These are phyloP conservation scores for Psilanteris sp. DNA, from an alignment of 1,140 invertebrate genomes.

Conservation along the genomic window DNA sequence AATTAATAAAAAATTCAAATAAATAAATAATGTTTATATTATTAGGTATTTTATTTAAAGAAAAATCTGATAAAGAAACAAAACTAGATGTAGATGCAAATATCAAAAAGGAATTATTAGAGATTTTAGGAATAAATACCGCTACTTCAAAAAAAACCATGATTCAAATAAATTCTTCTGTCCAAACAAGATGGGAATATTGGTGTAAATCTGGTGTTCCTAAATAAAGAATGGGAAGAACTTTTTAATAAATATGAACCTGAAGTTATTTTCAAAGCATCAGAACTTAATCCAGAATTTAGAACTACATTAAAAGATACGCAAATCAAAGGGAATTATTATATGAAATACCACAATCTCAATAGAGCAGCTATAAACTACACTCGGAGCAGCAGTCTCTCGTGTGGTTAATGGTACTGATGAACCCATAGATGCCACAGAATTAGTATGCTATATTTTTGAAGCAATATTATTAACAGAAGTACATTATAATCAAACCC, in stretches of 20 bases:
- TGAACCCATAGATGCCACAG: no score
- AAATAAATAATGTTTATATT: no score
- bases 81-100: no score
- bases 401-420: no score
- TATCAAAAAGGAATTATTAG: no score
- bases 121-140: no score
- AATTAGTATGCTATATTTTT: constrained; percentile 4
- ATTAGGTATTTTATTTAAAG: no score
- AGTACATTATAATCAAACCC: constrained; percentile 6
- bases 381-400: background rate
- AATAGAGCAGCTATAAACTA: constrained; percentile 16
- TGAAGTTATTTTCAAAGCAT: background rate
- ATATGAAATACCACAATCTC: constrained; percentile 9
- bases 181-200: constrained; percentile 5
- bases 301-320: no score
- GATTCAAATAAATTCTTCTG: background rate
- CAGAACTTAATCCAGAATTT: no score
- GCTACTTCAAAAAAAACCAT: no score
- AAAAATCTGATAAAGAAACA: no score
- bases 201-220: constrained; percentile 11
- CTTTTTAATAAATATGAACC: constrained; percentile 13
- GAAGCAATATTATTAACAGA: constrained; percentile 8
- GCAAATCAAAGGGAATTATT: constrained; percentile 3
- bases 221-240: constrained; percentile 10
- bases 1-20: no score